Conservation (phyloP, 2,797 vertebrate genomes). For the Leptodactylus fallax region DNA sequence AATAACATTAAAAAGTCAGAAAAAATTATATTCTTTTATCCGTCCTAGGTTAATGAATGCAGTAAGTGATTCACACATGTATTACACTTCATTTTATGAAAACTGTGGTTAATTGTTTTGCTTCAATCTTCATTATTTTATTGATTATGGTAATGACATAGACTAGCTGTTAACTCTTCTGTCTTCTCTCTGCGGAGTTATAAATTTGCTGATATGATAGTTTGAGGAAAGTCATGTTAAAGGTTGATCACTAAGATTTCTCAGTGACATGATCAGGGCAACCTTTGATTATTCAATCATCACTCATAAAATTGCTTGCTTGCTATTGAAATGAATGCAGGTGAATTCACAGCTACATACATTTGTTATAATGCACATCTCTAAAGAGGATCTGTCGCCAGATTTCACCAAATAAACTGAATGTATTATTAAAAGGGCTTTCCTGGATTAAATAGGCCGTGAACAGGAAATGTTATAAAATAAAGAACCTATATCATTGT, state of each 20-base stretch:
- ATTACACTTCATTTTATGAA: neutral
- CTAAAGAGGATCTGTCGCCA: no score
- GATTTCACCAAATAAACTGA: no score
- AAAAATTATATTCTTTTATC: neutral
- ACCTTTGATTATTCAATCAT: neutral
- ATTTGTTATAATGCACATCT: no score
- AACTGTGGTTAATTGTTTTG: neutral
- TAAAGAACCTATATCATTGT: no score
- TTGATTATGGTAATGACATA: constrained; percentile 27
- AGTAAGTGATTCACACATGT: neutral
- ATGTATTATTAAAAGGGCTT: no score
- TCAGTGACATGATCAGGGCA: neutral
- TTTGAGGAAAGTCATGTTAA: constrained; percentile 8
- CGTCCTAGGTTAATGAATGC: neutral
- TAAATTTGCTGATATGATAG: constrained; percentile 4
- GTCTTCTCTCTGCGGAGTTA: neutral
- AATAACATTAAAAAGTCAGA: no score
- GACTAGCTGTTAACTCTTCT: constrained; percentile 7
- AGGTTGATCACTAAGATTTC: neutral
- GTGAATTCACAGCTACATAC: neutral
- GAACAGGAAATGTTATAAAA: no score
- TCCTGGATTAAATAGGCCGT: no score
- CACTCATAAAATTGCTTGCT: neutral
- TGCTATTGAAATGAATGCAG: neutral
- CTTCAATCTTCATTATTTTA: constrained; percentile 15